These are phyloP conservation scores for Epizoanthus fatuus DNA, from an alignment of 92 coral and sea anemone genomes.

Conservation along the genomic window DNA sequence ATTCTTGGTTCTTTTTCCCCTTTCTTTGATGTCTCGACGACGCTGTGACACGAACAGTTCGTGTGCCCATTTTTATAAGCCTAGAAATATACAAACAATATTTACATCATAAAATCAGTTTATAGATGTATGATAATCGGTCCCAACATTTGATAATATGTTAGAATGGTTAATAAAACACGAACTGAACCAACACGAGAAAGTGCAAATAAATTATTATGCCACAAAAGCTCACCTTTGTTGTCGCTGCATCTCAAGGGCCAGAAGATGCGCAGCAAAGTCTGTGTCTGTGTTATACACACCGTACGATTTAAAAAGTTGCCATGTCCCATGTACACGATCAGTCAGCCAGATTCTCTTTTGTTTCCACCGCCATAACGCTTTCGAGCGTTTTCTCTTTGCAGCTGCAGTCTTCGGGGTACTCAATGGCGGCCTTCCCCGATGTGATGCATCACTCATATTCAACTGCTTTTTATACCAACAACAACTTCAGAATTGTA, in stretches of 20 bases:
- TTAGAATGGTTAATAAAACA: not conserved
- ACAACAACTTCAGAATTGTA: too few species aligned
- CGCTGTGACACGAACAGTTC: too few species aligned
- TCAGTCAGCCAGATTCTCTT: not conserved
- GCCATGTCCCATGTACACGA: not conserved
- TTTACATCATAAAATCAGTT: too few species aligned
- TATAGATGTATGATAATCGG: too few species aligned
- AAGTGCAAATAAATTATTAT: not conserved
- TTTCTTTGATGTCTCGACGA: too few species aligned
- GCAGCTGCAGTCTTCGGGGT: not conserved
- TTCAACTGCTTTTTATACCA: too few species aligned
- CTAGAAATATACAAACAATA: too few species aligned
- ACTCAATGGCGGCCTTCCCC: too few species aligned
- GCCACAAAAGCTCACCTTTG: not conserved
- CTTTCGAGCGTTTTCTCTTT: not conserved
- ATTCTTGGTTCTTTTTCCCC: too few species aligned
- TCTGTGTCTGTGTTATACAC: not conserved
- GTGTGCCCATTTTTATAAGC: too few species aligned
- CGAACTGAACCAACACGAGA: not conserved
- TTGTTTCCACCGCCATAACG: not conserved
- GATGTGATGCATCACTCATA: too few species aligned
- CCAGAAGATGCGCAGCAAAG: conserved; percentile 3
- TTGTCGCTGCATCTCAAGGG: not conserved
- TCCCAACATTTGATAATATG: too few species aligned
- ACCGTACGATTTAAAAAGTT: not conserved